These are phyloP conservation scores for Arge pagana DNA, from an alignment of 2,888 invertebrate species.

Conservation along the genomic window DNA sequence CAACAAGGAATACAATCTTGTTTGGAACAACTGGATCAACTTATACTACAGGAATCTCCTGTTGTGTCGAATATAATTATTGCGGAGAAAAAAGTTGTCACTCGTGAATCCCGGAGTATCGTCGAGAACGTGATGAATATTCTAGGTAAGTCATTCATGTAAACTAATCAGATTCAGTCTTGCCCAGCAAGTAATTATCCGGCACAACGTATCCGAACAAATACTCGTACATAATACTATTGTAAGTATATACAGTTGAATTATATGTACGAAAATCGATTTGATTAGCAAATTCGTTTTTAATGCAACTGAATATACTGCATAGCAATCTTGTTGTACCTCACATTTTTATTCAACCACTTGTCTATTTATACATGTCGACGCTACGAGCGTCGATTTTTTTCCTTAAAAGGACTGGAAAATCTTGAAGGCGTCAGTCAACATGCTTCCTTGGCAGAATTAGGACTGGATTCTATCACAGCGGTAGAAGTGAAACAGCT, in stretches of 20 bases:
- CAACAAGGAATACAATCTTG: conserved; percentile 84
- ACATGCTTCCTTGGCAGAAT: conserved; percentile 79
- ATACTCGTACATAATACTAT: no score
- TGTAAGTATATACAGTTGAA: no score
- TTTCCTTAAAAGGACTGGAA: conserved; percentile 53
- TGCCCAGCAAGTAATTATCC: no score
- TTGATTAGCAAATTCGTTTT: no score
- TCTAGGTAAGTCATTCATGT: conserved; percentile 43
- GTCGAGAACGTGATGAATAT: conserved; percentile 71
- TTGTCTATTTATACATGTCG: no score
- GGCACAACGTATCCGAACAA: no score
- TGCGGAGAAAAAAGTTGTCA: conserved; percentile 73
- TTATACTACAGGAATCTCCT: conserved; percentile 69
- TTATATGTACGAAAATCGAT: no score
- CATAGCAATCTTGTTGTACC: no score
- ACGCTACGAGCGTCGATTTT: no score
- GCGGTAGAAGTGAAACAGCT: conserved; percentile 95
- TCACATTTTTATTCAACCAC: no score
- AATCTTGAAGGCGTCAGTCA: conserved; percentile 69
- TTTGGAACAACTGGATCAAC: conserved; percentile 69
- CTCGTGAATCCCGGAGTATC: conserved; percentile 66
- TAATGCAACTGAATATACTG: no score
- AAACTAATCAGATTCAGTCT: no score
- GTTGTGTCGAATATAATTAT: conserved; percentile 81
- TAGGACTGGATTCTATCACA: conserved; percentile 98